Base-by-base conservation (phyloP, 2,888 invertebrate species). In the Entomobrya multifasciata region DNA sequence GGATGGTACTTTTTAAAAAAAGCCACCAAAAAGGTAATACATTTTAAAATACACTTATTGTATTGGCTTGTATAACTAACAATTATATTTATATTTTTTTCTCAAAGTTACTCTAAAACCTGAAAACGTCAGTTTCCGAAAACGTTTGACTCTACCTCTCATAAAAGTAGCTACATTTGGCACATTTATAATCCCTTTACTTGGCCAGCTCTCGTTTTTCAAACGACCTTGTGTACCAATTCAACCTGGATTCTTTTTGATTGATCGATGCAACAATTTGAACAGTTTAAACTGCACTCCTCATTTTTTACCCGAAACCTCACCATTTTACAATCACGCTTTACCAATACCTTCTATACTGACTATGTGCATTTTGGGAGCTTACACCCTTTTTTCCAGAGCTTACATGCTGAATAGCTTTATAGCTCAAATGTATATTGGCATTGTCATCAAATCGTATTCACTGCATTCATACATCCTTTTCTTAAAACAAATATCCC, bases 201-300 rank as follows among this genome's bases (percentile, higher is more conserved):
- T 60, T 1, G 57, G 57, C 0, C 41, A 36, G 41, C 1, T 77
- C 0, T 60, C 77, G 1, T 30, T 60, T 10, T 4, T 25, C 1
- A 17, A 22, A 0, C 1, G 44, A 6, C 77, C 77, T 15, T 77
- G 77, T 60, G 17, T 41, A 2, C 44, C 60, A 8, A 44, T 60
- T 22, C 77, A 60, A 44, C 60, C 44, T 20, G 77, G 77, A 36
- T 77, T 77, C 25, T 77, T 57, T 44, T 15, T 77, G 1, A 20
- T 77, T 13, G 60, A 22, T 1, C 36, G 15, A 8, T 77, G 77
- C 60, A 57, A 77, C 60, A 17, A 3, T 20, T n/a, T n/a, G n/a
- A n/a, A n/a, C n/a, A n/a, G n/a, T n/a, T n/a, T n/a, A n/a, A n/a
- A n/a, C n/a, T n/a, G n/a, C n/a, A 11, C 6, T 15, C 11, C 44